These are phyloP conservation scores for Drosophila ercepeae DNA, from an alignment of 1,140 invertebrate genomes.

Conservation along the genomic window DNA sequence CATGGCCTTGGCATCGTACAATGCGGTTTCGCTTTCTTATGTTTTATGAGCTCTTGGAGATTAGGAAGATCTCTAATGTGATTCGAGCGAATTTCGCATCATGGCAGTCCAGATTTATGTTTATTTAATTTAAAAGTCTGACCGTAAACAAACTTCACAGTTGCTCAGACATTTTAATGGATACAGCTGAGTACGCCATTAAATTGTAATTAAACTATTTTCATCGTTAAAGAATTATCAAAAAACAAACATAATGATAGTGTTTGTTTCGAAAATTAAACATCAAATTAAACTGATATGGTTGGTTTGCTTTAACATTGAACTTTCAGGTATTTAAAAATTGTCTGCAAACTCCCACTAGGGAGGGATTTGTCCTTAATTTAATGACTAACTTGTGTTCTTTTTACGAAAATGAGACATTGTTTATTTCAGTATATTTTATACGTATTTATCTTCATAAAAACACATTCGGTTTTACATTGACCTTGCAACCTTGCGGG, in stretches of 20 bases:
- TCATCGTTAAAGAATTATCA: conserved; percentile 14
- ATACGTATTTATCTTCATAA: background rate
- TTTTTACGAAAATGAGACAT: background rate
- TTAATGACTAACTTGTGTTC: background rate
- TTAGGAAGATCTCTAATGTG: conserved; percentile 17
- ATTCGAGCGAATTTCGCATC: conserved; percentile 18
- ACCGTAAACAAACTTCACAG: conserved; percentile 33
- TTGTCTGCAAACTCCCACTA: too few species aligned
- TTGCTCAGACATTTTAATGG: conserved; percentile 27
- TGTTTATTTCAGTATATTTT: background rate
- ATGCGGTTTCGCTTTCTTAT: conserved; percentile 28
- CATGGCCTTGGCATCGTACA: conserved; percentile 13
- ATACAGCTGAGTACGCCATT: conserved; percentile 19
- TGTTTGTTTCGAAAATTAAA: conserved; percentile 18
- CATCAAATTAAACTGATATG: conserved; percentile 48
- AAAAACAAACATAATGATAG: conserved; percentile 2
- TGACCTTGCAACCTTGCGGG: conserved; percentile 60
- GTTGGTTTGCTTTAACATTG: conserved; percentile 48
- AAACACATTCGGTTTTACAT: conserved; percentile 20
- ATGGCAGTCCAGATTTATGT: conserved; percentile 8
- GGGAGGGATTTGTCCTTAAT: too few species aligned
- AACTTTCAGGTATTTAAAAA: conserved; percentile 43
- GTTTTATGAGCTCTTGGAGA: conserved; percentile 4
- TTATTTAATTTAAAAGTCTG: conserved; percentile 13
- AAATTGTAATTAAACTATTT: conserved; percentile 39